Evolutionary conservation across 1,140 invertebrate genomes (phyloP).

Genomic region (Magallana angulata): DNA sequence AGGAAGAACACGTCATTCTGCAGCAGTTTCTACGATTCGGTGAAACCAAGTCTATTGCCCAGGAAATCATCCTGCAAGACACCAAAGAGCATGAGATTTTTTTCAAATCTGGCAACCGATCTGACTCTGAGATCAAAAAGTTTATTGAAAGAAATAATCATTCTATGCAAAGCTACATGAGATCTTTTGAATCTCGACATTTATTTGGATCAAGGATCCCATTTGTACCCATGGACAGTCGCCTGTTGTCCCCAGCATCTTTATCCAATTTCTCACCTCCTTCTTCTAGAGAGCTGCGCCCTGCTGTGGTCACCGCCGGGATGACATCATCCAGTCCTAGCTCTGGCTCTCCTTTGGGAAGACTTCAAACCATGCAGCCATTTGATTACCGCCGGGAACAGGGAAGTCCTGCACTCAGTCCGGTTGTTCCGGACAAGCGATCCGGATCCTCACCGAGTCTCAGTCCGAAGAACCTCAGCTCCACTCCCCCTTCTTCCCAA

Average conservation of each 20-base stretch:
- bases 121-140: conserved; percentile 83
- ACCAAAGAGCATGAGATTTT: conserved; percentile 77
- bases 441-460: conserved; percentile 67
- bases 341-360: conserved; percentile 87
- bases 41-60: conserved; percentile 90
- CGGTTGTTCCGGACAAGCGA: conserved; percentile 62
- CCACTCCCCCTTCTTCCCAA: conserved; percentile 68
- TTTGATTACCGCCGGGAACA: conserved; percentile 92
- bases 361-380: conserved; percentile 95
- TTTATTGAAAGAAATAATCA: conserved; percentile 81
- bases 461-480: conserved; percentile 75
- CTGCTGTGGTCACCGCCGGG: conserved; percentile 67
- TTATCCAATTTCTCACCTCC: conserved; percentile 69
- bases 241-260: conserved; percentile 67
- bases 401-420: conserved; percentile 78
- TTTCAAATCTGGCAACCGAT: conserved; percentile 72
- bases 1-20: conserved; percentile 91
- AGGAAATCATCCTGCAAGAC: conserved; percentile 87
- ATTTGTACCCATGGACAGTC: conserved; percentile 66
- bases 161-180: conserved; percentile 75
- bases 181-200: conserved; percentile 71
- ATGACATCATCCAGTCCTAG: conserved; percentile 74
- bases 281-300: conserved; percentile 64
- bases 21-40: conserved; percentile 92
- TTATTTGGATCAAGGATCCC: conserved; percentile 72